phyloP scores from a whole-genome alignment of 2,888 invertebrate species.

The Zhuqinia jingwanae region DNA sequence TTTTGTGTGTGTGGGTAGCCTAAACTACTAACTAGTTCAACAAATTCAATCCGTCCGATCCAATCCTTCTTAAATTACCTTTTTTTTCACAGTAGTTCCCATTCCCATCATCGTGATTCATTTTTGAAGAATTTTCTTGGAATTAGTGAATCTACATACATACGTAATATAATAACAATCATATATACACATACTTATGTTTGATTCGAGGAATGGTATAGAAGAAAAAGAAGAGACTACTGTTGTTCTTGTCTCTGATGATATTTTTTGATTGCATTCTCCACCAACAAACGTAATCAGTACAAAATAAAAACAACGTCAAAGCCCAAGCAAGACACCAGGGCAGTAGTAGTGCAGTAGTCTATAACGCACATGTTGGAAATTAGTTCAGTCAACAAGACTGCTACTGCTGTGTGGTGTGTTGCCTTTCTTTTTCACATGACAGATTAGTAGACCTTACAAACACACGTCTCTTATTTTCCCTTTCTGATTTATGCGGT shows the following conservation, averaged over 20 bases:
- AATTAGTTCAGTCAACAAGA: conserved; percentile 23
- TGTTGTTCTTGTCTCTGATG: not conserved
- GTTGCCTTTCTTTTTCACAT: not conserved
- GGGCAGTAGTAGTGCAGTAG: no score
- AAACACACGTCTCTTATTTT: not conserved
- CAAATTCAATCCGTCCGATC: conserved; percentile 28
- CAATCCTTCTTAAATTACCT: conserved; percentile 19
- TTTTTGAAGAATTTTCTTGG: conserved; percentile 17
- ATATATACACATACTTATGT: not conserved
- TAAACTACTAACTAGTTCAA: conserved; percentile 36
- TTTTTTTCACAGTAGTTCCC: conserved; percentile 8
- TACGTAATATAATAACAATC: no score
- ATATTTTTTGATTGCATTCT: not conserved
- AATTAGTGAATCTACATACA: no score
- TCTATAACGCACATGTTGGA: conserved; percentile 10
- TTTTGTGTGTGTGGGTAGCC: not conserved
- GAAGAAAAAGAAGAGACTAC: no score
- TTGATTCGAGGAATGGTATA: not conserved
- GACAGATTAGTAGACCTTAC: not conserved
- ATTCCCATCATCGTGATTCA: conserved; percentile 19
- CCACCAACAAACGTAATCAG: not conserved
- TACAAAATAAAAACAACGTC: not conserved
- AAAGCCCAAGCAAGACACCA: no score
- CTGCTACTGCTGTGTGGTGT: not conserved
- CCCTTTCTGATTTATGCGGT: not conserved